These are phyloP conservation scores for Columba livia DNA, from an alignment of 2,113 vertebrate genomes.

Conservation along the genomic window DNA sequence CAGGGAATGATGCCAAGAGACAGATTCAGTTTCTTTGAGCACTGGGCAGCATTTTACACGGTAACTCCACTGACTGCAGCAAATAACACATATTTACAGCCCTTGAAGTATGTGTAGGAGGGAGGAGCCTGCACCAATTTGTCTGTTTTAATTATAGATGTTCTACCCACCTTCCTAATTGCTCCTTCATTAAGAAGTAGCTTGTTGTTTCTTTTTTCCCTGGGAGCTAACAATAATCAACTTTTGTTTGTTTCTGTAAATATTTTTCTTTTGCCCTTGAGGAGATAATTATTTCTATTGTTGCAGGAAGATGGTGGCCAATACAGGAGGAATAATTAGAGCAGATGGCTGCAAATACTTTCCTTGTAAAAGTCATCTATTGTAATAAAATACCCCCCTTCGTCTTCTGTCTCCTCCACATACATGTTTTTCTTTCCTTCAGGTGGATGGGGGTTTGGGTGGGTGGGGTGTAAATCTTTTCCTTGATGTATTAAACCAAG, in stretches of 20 bases:
- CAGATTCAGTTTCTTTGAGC: not conserved
- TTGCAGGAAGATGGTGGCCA: constrained; percentile 77
- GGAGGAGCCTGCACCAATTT: constrained; percentile 47
- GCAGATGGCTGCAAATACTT: constrained; percentile 76
- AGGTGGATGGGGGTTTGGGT: constrained; percentile 55
- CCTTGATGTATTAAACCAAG: constrained; percentile 65
- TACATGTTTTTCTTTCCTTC: constrained; percentile 68
- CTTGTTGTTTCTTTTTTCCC: constrained; percentile 66
- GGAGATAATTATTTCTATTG: constrained; percentile 80
- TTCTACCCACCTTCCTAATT: constrained; percentile 73
- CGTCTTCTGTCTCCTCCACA: constrained; percentile 54
- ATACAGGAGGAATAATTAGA: constrained; percentile 78
- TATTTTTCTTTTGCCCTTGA: constrained; percentile 70
- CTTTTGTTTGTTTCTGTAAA: constrained; percentile 79
- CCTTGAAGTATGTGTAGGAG: not conserved
- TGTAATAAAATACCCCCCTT: constrained; percentile 52
- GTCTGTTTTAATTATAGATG: constrained; percentile 69
- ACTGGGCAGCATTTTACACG: not conserved
- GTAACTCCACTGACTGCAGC: not conserved
- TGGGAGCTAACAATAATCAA: constrained; percentile 77
- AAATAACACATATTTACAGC: not conserved
- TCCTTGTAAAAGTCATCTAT: constrained; percentile 61
- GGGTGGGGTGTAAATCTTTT: constrained; percentile 58
- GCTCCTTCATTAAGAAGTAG: constrained; percentile 70
- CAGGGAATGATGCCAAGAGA: not conserved